Percentiles rank a stretch among this genome's conserved stretches.
Conservation (phyloP, 2,888 invertebrate species). For the Hesperia comma region DNA sequence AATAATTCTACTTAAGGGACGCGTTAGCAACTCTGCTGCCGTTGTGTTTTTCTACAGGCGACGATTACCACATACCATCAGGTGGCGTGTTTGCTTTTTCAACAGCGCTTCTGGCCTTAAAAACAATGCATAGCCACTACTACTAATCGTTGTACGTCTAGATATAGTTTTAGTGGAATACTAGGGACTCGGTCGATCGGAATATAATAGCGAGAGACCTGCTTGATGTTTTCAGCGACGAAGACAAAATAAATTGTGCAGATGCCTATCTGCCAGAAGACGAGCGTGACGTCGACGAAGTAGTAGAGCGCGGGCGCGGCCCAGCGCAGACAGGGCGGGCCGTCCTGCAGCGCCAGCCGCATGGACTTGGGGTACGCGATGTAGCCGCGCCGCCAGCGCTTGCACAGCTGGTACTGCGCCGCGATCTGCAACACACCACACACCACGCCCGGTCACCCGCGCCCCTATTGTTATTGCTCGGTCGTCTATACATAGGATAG, state of each 20-base stretch:
- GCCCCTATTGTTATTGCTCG: background rate
- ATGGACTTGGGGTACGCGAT: constrained; percentile 91
- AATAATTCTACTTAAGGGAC: too few relatives aligned
- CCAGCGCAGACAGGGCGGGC: constrained; percentile 82
- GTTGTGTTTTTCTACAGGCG: too few relatives aligned
- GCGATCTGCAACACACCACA: constrained; percentile 66
- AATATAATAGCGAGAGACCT: constrained; percentile 59
- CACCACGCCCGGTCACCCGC: background rate
- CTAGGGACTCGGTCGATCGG: background rate
- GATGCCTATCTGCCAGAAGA: constrained; percentile 93
- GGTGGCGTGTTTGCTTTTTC: too few relatives aligned
- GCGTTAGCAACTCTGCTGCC: too few relatives aligned
- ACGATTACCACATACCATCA: too few relatives aligned
- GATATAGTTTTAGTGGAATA: too few relatives aligned
- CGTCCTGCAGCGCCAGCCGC: constrained; percentile 86
- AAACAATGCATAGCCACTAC: too few relatives aligned
- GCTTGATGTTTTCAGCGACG: constrained; percentile 87
- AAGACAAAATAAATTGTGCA: constrained; percentile 95
- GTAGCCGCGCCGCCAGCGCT: constrained; percentile 78
- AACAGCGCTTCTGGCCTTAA: too few relatives aligned
- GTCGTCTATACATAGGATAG: background rate
- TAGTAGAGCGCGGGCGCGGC: constrained; percentile 75
- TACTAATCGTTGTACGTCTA: too few relatives aligned
- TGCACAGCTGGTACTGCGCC: constrained; percentile 83
- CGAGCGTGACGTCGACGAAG: constrained; percentile 85